Evolutionary conservation across 2,113 vertebrate species (phyloP).

Genomic region (Fregetta grallaria): DNA sequence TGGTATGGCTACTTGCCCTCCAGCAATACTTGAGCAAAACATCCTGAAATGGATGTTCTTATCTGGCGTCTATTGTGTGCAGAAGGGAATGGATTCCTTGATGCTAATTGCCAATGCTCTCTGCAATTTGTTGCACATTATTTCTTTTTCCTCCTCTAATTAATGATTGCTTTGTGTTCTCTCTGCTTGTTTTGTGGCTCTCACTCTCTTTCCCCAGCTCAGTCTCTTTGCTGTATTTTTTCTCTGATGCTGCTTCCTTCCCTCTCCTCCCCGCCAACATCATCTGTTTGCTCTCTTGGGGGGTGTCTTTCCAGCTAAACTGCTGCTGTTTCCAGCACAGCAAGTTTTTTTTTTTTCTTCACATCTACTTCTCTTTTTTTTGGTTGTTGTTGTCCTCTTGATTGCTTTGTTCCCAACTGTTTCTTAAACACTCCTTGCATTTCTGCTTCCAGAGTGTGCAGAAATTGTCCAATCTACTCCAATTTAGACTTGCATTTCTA

Average conservation of each 20-base stretch:
- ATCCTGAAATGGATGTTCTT: not conserved
- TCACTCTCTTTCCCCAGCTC: not conserved
- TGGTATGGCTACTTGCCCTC: not conserved
- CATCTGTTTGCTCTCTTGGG: not conserved
- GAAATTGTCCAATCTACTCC: conserved; percentile 9
- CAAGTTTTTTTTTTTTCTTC: not conserved
- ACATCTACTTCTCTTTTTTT: not conserved
- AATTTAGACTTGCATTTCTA: not conserved
- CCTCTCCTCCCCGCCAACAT: not conserved
- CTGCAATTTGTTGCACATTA: conserved; percentile 18
- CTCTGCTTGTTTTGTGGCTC: not conserved
- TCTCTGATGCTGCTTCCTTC: not conserved
- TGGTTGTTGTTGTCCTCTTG: not conserved
- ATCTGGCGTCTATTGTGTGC: not conserved
- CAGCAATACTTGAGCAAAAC: not conserved
- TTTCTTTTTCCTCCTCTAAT: conserved; percentile 21
- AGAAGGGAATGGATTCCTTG: not conserved
- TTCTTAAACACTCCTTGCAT: not conserved
- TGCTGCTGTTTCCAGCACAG: not conserved
- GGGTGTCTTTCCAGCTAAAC: not conserved
- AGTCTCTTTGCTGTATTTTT: not conserved
- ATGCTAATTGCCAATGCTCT: not conserved
- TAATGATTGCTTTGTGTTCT: not conserved
- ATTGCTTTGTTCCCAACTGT: not conserved
- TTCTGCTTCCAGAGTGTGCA: not conserved